Evolutionary conservation across 2,113 vertebrate species (phyloP).

Genomic region (Gambusia affinis): DNA sequence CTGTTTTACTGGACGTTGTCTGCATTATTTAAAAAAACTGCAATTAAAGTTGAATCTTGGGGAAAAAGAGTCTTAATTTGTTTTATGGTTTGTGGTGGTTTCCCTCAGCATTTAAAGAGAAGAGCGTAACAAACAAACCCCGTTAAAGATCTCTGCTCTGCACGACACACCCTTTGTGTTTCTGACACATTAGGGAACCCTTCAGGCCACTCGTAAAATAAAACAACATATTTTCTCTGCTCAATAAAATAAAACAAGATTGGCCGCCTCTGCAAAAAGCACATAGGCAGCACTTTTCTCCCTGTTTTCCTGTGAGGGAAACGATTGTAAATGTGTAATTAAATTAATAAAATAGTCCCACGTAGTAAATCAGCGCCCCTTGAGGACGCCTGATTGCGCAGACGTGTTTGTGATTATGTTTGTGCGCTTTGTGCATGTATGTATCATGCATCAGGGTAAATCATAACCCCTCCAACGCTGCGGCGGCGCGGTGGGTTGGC

Average conservation of each 20-base stretch:
- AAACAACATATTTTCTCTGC: conserved; percentile 72
- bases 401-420: conserved; percentile 37
- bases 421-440: conserved; percentile 32
- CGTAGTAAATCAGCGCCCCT: conserved; percentile 72
- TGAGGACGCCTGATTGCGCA: conserved; percentile 51
- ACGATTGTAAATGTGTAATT: conserved; percentile 79
- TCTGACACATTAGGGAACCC: conserved; percentile 77
- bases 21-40: background rate
- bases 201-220: conserved; percentile 73
- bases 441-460: conserved; percentile 37
- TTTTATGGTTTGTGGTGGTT: conserved; percentile 52
- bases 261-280: conserved; percentile 61
- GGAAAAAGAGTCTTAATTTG: conserved; percentile 5
- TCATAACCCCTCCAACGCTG: conserved; percentile 47
- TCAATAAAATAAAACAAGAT: conserved; percentile 67
- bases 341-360: conserved; percentile 76
- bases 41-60: background rate
- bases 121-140: conserved; percentile 47
- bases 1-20: no score
- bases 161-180: conserved; percentile 67
- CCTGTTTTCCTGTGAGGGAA: conserved; percentile 63
- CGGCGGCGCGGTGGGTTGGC: conserved; percentile 39
- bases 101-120: conserved; percentile 45
- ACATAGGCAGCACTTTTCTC: conserved; percentile 74
- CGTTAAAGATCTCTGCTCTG: conserved; percentile 39